Evolutionary conservation across 92 coral and sea anemone species (phyloP), one percentile per base, ranked within the genome.

Genomic region (Epizoanthus ramosus): DNA sequence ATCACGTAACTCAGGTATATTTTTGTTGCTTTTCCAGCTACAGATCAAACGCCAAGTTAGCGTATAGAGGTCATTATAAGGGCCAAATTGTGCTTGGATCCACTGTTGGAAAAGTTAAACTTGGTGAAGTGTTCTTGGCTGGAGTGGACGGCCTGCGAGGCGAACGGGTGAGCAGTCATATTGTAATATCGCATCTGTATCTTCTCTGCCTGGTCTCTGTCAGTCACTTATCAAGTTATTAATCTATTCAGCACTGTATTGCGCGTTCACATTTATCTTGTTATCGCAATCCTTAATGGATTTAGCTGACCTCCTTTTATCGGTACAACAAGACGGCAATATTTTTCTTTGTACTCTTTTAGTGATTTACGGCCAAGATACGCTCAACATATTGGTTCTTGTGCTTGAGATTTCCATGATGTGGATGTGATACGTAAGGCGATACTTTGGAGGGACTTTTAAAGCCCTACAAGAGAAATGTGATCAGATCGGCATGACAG

Each of bases 351-450:
- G 39, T 35, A 58, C 58, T 56, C 82, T 22, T 37, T n/a, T 72
- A 50, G 22, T 6, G 54, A 16, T 56, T 57, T 22, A 35, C 52
- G 57, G 57, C 43, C 37, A 39, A 22, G 57, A 61, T 61, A 77
- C 60, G 10, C 37, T 61, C 22, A 41, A 60, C 57, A 37, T 61
- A 12, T 81, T 43, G 80, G 79, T 64, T 19, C 60, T 75, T 75
- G 28, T 65, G 39, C 31, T 87, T 56, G 69, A 83, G 87, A 50
- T 58, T 75, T 59, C 77, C 53, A 85, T 76, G 81, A 43, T 87
- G 81, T 68, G 84, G 81, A 43, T 87, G 81, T 68, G 84, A 64
- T 61, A 45, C 84, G 91, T 88, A 88, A 88, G 88, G 76, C 85
- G 91, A 88, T 88, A 88, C 85, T 56, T 77, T 61, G 7, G 82